These are phyloP conservation scores for Parapristionchus giblindavisi DNA, from an alignment of 2,888 invertebrate species.

Conservation along the genomic window DNA sequence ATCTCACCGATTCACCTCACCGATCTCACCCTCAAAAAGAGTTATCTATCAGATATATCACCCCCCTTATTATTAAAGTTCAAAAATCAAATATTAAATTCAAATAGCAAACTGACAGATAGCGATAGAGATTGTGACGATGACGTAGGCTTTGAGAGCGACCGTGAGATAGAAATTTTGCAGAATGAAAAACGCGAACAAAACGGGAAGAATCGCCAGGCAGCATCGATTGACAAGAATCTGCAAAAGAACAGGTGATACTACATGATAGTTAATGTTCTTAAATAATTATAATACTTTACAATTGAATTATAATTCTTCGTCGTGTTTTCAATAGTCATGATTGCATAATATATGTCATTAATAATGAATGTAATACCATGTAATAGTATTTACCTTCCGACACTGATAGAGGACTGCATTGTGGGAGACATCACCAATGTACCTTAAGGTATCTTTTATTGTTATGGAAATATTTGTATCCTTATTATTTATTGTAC, in stretches of 20 bases:
- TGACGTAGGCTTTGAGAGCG: not conserved
- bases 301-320: too few species aligned
- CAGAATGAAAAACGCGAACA: conserved; percentile 20
- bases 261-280: too few species aligned
- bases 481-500: not conserved
- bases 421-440: conserved; percentile 18
- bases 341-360: too few species aligned
- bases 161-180: conserved; percentile 1
- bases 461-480: too few species aligned
- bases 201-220: conserved; percentile 25
- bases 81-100: not conserved
- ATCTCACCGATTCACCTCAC: too few species aligned
- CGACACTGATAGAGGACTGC: conserved; percentile 8
- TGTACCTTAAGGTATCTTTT: conserved; percentile 8
- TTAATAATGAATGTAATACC: too few species aligned
- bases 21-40: too few species aligned
- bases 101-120: conserved; percentile 1
- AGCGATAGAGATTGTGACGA: conserved; percentile 6
- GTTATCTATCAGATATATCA: too few species aligned
- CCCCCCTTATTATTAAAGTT: too few species aligned
- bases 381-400: too few species aligned
- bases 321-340: too few species aligned
- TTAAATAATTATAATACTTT: too few species aligned
- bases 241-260: conserved; percentile 10
- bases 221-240: conserved; percentile 40